Percentiles rank a stretch among this genome's conserved stretches.
Evolutionary conservation across 2,113 vertebrate species (phyloP).

Genomic region (Sebastes schlegelii): DNA sequence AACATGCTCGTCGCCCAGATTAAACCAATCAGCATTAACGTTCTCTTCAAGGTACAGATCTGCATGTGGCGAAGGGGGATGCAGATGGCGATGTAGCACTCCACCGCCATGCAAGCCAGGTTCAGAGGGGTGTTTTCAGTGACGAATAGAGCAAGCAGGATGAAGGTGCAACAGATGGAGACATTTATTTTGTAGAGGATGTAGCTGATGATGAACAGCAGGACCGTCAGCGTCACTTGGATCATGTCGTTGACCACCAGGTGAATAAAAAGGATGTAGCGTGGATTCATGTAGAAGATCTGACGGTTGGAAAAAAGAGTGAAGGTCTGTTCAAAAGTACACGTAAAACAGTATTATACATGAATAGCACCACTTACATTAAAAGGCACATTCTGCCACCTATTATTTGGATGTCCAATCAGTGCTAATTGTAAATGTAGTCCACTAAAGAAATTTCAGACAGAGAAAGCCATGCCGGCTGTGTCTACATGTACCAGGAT

Average conservation of each 20-base stretch:
- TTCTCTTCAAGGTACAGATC: slow-evolving; percentile 75
- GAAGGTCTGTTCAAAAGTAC: background rate
- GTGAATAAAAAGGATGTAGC: slow-evolving; percentile 78
- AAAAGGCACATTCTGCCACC: too few relatives aligned
- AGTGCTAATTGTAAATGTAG: slow-evolving; percentile 50
- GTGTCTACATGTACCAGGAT: too few relatives aligned
- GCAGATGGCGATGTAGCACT: slow-evolving; percentile 73
- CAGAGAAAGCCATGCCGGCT: too few relatives aligned
- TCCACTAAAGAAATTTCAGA: too few relatives aligned
- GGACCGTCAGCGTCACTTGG: slow-evolving; percentile 64
- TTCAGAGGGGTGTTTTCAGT: slow-evolving; percentile 79
- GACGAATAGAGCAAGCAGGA: slow-evolving; percentile 44
- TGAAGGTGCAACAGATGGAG: slow-evolving; percentile 42
- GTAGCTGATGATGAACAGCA: slow-evolving; percentile 72
- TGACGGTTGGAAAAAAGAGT: slow-evolving; percentile 5
- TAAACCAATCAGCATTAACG: too few relatives aligned
- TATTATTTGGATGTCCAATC: slow-evolving; percentile 34
- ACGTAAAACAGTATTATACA: too few relatives aligned
- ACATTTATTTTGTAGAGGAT: slow-evolving; percentile 52
- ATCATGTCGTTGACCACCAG: slow-evolving; percentile 79
- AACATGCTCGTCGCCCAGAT: too few relatives aligned
- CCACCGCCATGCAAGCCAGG: slow-evolving; percentile 82
- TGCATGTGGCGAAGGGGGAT: slow-evolving; percentile 74
- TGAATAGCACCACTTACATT: too few relatives aligned
- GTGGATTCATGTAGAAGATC: slow-evolving; percentile 73